Evolutionary conservation across 2,888 invertebrate genomes (phyloP), one percentile per base, ranked within the genome.

Genomic region (Sepioteuthis lessoniana): DNA sequence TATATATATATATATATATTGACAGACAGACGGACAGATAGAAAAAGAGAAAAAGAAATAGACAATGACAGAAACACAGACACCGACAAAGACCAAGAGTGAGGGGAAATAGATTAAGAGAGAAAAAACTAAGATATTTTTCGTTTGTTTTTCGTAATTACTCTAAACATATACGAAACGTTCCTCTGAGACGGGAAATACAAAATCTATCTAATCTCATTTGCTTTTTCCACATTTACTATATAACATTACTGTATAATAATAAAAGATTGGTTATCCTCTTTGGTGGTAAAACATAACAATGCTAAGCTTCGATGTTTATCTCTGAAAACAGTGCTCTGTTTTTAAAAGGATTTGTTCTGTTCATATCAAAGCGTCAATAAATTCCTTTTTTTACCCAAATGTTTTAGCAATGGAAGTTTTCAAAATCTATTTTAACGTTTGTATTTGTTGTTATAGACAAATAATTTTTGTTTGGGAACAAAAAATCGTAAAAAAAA

Each of bases 381-480:
- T 76, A 76, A 76, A 76, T 5, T 60, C 5, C n/a, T 35, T n/a
- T 76, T 76, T 76, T 76, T 35, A 76, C 13, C n/a, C 76, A n/a
- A 76, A 76, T 76, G 76, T 76, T 76, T 76, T 76, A 76, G 35
- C 76, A n/a, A n/a, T 76, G 76, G 76, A 76, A 76, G 76, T 76
- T 76, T 76, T 76, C 76, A n/a, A 76, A 76, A 76, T 76, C 76
- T n/a, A 76, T 76, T 76, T 76, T 76, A 76, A 76, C 76, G 76
- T 76, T 76, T 76, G 76, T 76, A 76, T 35, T 76, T 76, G 76
- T 76, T 76, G n/a, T 76, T 76, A 76, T 76, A 76, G 76, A 76
- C 76, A 76, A 76, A 76, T 76, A 76, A 76, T 13, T n/a, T n/a
- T 76, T 0, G 76, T 76, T 76, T 76, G 21, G 21, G 13, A 76